Base-by-base conservation (phyloP, 2,797 vertebrate genomes). In the Micrastur ruficollis region DNA sequence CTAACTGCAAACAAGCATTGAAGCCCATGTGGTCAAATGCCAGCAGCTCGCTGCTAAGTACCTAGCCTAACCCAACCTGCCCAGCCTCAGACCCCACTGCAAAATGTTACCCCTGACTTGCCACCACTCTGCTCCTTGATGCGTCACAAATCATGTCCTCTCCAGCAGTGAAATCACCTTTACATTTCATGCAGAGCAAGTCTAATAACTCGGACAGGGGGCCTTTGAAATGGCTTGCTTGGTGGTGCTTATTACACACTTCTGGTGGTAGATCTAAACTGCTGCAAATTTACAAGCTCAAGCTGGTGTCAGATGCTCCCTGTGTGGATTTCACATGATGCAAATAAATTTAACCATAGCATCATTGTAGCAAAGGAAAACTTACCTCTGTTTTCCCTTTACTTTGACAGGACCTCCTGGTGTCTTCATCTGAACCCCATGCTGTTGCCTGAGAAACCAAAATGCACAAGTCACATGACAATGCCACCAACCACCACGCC, bases 301-400 rank as follows among this genome's bases (percentile, higher is more conserved):
- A 68, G 73, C 38, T 85, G 58, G 40, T 79, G 61, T 79, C 78
- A 90, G 76, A 93, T 55, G 55, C 70, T 90, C 86, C 90, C 72
- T 46, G 63, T 32, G 89, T 62, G 81, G 40, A 74, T 92, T 95
- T 86, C 84, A 85, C 46, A 75, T 52, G 71, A 93, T 74, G 65
- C 59, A 96, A 93, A 83, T 55, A 66, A 66, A 82, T 91, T 89
- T 94, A 95, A 47, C 58, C 68, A 59, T 17, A 76, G 36, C 12
- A 94, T 90, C 42, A 72, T 6, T 70, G 40, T 66, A 92, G 34
- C 36, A 85, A 92, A 82, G 50, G 13, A 92, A 74, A 94, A 95
- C 90, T 53, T 98, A 98, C 99, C 99, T 99, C 99, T 14, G 99
- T 99, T 98, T 99, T 99, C 96, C 99, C 99, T 99, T 99, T 99